Evolutionary conservation across 1,140 invertebrate species (phyloP), one percentile per base, ranked within the genome.

Genomic region (Antheraea mylitta): DNA sequence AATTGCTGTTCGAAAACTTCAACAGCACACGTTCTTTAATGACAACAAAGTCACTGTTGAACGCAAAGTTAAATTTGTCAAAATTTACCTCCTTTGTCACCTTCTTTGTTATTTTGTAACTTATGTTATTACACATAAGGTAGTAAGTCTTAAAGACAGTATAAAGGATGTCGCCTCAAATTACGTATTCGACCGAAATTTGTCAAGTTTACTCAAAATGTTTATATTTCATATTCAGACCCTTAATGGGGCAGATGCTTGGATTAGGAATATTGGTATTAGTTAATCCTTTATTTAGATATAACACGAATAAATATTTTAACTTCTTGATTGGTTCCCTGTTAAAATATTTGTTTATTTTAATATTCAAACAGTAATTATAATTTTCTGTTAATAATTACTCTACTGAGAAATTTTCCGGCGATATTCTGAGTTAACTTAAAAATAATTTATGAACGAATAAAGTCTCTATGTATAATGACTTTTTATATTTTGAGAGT

Each of bases 181-280:
- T 48, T 36, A 45, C 9, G 67, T 53, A 66, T 18, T 66, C 42
- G 18, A 36, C 67, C 60, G 68, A 72, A 73, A 75, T 77, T 74
- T 59, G 71, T 75, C 73, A 77, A 75, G 71, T 75, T 78, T 75
- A 67, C 66, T 66, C 45, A 64, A 73, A 77, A 75, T 73, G 76
- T 78, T 75, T 73, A 68, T 71, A 75, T 77, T 77, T 77, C 70
- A 74, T 68, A 69, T 66, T 74, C 65, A 69, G 63, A 68, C 59
- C 72, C 66, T 74, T 75, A 77, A 77, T 77, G 69, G 76, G 71
- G 67, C 65, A 69, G 67, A 61, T 71, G 72, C 72, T 76, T 70
- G 65, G 37, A 67, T 70, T 68, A 59, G 60, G 67, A 67, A 65
- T 69, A 68, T 67, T 69, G 65, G 61, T 37, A 73, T 73, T 67